These are phyloP conservation scores for Calephelis nemesis DNA, from an alignment of 1,140 invertebrate species.

Conservation along the genomic window DNA sequence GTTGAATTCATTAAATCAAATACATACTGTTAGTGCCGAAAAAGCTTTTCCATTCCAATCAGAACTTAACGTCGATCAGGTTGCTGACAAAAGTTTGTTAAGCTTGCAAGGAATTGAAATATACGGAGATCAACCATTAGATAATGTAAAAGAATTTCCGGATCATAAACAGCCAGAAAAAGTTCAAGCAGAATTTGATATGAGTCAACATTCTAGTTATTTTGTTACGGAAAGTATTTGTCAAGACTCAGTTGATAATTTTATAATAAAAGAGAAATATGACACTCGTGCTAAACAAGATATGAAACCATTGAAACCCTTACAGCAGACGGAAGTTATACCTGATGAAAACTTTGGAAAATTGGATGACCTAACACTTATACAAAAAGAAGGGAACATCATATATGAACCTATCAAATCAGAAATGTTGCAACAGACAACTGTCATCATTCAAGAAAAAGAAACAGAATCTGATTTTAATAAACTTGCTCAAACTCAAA, in stretches of 20 bases:
- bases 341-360: conserved; percentile 43
- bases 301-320: conserved; percentile 44
- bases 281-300: conserved; percentile 38
- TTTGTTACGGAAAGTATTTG: conserved; percentile 46
- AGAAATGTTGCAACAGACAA: conserved; percentile 47
- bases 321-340: conserved; percentile 54
- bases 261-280: conserved; percentile 31
- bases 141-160: conserved; percentile 41
- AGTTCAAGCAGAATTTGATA: conserved; percentile 39
- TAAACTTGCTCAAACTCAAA: conserved; percentile 32
- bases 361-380: conserved; percentile 11
- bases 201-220: conserved; percentile 48
- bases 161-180: conserved; percentile 26
- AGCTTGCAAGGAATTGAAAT: conserved; percentile 38
- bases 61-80: conserved; percentile 33
- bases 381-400: conserved; percentile 34
- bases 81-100: conserved; percentile 38
- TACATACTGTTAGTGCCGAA: conserved; percentile 45
- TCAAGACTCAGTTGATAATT: conserved; percentile 39
- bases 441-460: conserved; percentile 49
- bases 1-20: conserved; percentile 49
- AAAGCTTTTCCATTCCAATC: conserved; percentile 22
- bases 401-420: conserved; percentile 38
- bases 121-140: conserved; percentile 40
- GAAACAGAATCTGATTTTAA: conserved; percentile 43